Conservation (phyloP, 2,113 vertebrate species). For the Chaetops frenatus region DNA sequence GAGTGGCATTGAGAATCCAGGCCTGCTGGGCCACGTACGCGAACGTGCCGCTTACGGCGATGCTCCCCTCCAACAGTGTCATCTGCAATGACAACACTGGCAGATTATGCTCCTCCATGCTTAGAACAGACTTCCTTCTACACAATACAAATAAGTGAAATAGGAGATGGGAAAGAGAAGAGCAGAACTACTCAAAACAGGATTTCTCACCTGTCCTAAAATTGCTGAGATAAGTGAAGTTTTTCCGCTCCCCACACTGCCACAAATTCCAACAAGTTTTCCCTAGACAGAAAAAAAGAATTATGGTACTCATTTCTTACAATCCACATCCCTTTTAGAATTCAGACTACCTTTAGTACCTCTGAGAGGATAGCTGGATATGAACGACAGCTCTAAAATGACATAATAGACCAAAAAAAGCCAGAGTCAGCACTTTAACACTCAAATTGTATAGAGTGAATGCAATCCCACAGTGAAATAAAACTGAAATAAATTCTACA, state of each 20-base stretch:
- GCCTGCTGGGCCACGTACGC: conserved; percentile 92
- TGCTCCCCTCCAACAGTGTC: conserved; percentile 84
- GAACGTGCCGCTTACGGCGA: conserved; percentile 81
- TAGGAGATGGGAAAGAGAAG: not conserved
- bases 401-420: not conserved
- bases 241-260: conserved; percentile 91
- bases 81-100: conserved; percentile 71
- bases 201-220: conserved; percentile 85
- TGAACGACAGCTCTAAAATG: not conserved
- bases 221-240: conserved; percentile 89
- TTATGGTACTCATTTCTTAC: not conserved
- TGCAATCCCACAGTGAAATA: not conserved
- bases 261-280: conserved; percentile 89
- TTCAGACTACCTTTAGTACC: not conserved
- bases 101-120: not conserved
- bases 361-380: not conserved
- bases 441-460: not conserved
- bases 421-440: not conserved
- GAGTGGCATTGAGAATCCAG: conserved; percentile 88
- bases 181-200: not conserved
- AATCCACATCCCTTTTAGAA: not conserved
- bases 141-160: not conserved
- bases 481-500: not conserved
- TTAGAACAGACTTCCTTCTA: not conserved
- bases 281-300: conserved; percentile 66